phyloP scores from a whole-genome alignment of 2,797 vertebrate species.

The Ammospiza maritima region DNA sequence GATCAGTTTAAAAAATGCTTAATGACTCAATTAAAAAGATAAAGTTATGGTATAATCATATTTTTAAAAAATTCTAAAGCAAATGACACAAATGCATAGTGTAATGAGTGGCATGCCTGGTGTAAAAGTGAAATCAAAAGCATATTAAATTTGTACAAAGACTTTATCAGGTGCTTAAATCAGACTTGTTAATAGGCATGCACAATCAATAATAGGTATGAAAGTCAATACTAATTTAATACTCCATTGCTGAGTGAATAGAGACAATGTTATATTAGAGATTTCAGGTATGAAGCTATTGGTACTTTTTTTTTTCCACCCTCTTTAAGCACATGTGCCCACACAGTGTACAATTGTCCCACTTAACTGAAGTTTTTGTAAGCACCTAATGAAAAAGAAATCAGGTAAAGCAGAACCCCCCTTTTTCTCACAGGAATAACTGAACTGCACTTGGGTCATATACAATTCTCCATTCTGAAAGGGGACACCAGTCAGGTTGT shows the following conservation, averaged over 20 bases:
- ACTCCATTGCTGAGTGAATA: neutral
- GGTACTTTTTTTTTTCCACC: neutral
- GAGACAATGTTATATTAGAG: neutral
- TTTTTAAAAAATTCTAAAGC: neutral
- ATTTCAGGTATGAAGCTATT: neutral
- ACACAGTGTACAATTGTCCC: neutral
- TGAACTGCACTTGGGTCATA: neutral
- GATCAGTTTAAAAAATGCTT: neutral
- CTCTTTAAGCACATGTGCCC: neutral
- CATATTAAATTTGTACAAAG: constrained; percentile 15
- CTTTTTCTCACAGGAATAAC: neutral
- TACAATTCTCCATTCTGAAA: neutral
- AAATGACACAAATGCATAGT: neutral
- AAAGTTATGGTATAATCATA: neutral
- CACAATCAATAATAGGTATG: constrained; percentile 10
- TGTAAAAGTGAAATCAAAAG: constrained; percentile 15
- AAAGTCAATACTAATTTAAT: constrained; percentile 32
- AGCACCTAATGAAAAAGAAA: neutral
- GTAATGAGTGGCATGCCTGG: neutral
- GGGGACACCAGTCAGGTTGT: neutral
- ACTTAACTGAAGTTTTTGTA: neutral
- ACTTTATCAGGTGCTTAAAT: neutral
- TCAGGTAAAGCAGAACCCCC: accelerated
- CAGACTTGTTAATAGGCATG: constrained; percentile 13
- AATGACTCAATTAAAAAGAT: neutral